phyloP scores from a whole-genome alignment of 1,140 invertebrate genomes.

The Homalodisca vitripennis region DNA sequence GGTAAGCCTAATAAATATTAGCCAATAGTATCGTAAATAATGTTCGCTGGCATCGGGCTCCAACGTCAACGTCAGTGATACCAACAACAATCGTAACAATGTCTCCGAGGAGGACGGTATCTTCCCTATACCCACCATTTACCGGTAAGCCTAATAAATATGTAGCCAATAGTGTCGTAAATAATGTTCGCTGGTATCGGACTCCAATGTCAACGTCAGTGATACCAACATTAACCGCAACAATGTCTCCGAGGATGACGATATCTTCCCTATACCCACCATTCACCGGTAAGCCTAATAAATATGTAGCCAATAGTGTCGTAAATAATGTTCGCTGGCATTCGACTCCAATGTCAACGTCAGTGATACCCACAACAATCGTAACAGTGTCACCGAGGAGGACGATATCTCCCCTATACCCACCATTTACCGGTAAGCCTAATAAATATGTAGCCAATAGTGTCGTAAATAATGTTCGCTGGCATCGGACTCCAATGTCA shows the following conservation, averaged over 20 bases:
- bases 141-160: slow-evolving; percentile 39
- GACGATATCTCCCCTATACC: slow-evolving; percentile 34
- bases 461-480: slow-evolving; percentile 36
- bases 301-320: slow-evolving; percentile 16
- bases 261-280: slow-evolving; percentile 33
- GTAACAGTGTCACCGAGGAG: slow-evolving; percentile 20
- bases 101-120: slow-evolving; percentile 23
- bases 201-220: slow-evolving; percentile 33
- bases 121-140: slow-evolving; percentile 36
- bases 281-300: slow-evolving; percentile 39
- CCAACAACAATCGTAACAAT: slow-evolving; percentile 33
- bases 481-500: slow-evolving; percentile 30
- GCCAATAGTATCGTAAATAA: too few species aligned
- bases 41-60: too few species aligned
- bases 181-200: slow-evolving; percentile 29
- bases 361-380: slow-evolving; percentile 36
- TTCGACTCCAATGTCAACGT: slow-evolving; percentile 34
- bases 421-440: slow-evolving; percentile 40
- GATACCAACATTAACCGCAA: slow-evolving; percentile 34
- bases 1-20: too few species aligned
- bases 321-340: slow-evolving; percentile 26
- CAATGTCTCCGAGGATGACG: slow-evolving; percentile 13
- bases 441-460: too few species aligned
- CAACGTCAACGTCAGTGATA: slow-evolving; percentile 33
- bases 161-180: too few species aligned